Base-by-base conservation (phyloP, 1,140 invertebrate species). In the Streblospio benedicti region DNA sequence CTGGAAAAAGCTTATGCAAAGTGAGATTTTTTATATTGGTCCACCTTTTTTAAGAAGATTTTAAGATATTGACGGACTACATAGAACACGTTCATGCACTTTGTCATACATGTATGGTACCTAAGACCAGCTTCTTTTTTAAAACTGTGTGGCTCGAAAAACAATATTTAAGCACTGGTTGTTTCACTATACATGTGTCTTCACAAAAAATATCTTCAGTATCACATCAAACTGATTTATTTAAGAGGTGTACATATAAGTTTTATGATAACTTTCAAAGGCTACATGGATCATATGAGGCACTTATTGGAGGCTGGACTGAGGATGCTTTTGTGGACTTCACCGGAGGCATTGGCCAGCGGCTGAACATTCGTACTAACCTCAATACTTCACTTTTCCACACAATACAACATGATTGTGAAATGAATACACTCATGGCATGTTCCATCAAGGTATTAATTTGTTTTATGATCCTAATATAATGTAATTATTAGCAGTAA, bases 371-470 rank as follows among this genome's bases (percentile, higher is more conserved):
- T 31, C 64, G 47, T 49, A 49, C 6, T 23, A n/a, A 9, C 35
- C 23, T 27, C 27, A 57, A 44, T 44, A 44, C 41, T 57, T 47
- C 33, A 47, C 43, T 16, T 43, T 57, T 23, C 41, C 31, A 64
- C 71, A 16, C 66, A 81, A 55, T 57, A 3, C 25, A 2, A 20
- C 16, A 3, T 14, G 12, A 44, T 12, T 25, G 27, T 30, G 47
- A 72, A 50, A 79, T 97, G 57, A 69, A 88, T 27, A 93, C 95
- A 76, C 82, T 97, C 41, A 91, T 97, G 86, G 92, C 90, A 1
- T 96, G 92, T 76, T 93, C 91, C 0, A 87, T 97, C 66, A 90
- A 96, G 82, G 90, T 80, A 71, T 70, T 70, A 59, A n/a, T n/a
- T n/a, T n/a, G n/a, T n/a, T n/a, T n/a, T n/a, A n/a, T n/a, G n/a